Evolutionary conservation across 2,797 vertebrate genomes (phyloP).

Genomic region (Lithobates sylvaticus): DNA sequence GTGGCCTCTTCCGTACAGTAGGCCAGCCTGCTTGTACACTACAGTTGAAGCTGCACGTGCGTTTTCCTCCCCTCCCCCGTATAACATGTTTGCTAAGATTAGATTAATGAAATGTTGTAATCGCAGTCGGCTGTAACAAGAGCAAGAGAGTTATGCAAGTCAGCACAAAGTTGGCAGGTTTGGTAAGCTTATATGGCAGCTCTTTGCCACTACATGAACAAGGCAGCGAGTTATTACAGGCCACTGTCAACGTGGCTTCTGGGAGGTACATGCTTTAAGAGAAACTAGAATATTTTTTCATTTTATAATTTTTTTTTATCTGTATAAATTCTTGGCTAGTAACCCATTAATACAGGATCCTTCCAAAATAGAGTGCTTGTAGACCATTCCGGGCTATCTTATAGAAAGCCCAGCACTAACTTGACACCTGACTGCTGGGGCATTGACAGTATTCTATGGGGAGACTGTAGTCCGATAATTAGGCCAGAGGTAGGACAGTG

Average conservation of each 20-base stretch:
- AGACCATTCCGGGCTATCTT: too few species aligned
- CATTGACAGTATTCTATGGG: too few species aligned
- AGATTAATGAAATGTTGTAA: slow-evolving; percentile 40
- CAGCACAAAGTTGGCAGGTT: slow-evolving; percentile 39
- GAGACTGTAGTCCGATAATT: too few species aligned
- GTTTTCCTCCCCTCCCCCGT: slow-evolving; percentile 16
- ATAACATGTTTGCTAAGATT: slow-evolving; percentile 27
- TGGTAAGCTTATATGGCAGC: slow-evolving; percentile 8
- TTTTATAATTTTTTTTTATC: too few species aligned
- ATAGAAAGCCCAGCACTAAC: too few species aligned
- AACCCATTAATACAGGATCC: too few species aligned
- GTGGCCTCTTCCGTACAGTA: not conserved
- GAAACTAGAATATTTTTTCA: too few species aligned
- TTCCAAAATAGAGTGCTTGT: too few species aligned
- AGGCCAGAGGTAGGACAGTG: too few species aligned
- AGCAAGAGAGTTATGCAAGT: slow-evolving; percentile 33
- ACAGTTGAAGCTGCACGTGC: not conserved
- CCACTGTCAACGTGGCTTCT: not conserved
- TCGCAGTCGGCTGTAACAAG: slow-evolving; percentile 8
- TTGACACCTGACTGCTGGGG: too few species aligned
- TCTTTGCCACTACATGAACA: slow-evolving; percentile 4
- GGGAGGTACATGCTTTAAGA: not conserved
- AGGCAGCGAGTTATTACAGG: slow-evolving; percentile 26
- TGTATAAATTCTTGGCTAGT: too few species aligned
- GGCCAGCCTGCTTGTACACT: slow-evolving; percentile 1